These are phyloP conservation scores for Entomobrya multifasciata DNA, from an alignment of 2,888 invertebrate species.

Conservation along the genomic window DNA sequence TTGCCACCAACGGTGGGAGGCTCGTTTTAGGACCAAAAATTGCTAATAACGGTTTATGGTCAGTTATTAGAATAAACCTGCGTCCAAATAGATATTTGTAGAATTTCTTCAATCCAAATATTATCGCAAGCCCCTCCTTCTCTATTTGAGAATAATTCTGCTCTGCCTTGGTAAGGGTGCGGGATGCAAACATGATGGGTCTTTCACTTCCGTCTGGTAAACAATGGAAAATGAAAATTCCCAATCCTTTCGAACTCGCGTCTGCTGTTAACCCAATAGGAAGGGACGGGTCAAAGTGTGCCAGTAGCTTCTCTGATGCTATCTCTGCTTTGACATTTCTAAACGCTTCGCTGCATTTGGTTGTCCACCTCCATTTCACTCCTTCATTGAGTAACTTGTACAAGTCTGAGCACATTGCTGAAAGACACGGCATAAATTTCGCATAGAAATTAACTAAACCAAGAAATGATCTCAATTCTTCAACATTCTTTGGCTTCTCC, in stretches of 20 bases:
- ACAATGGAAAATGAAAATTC: too few relatives aligned
- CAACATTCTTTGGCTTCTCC: slow-evolving; percentile 78
- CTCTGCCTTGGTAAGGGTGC: too few relatives aligned
- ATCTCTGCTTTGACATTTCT: too few relatives aligned
- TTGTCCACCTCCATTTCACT: slow-evolving; percentile 79
- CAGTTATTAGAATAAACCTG: slow-evolving; percentile 43
- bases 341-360: slow-evolving; percentile 80
- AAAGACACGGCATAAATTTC: slow-evolving; percentile 80
- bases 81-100: slow-evolving; percentile 36
- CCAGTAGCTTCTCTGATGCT: too few relatives aligned
- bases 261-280: too few relatives aligned
- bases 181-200: too few relatives aligned
- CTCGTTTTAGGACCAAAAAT: slow-evolving; percentile 51
- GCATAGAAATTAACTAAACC: slow-evolving; percentile 81
- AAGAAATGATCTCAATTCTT: slow-evolving; percentile 79
- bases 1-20: slow-evolving; percentile 24
- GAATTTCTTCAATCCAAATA: slow-evolving; percentile 25
- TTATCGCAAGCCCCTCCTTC: slow-evolving; percentile 22
- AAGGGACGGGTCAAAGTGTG: too few relatives aligned
- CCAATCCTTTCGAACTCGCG: too few relatives aligned
- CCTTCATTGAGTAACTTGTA: slow-evolving; percentile 80
- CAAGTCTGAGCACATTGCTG: slow-evolving; percentile 80
- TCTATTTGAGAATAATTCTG: too few relatives aligned
- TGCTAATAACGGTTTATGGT: slow-evolving; percentile 42
- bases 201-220: too few relatives aligned